Base-by-base conservation (phyloP, 2,888 invertebrate species). In the Teleogryllus oceanicus region DNA sequence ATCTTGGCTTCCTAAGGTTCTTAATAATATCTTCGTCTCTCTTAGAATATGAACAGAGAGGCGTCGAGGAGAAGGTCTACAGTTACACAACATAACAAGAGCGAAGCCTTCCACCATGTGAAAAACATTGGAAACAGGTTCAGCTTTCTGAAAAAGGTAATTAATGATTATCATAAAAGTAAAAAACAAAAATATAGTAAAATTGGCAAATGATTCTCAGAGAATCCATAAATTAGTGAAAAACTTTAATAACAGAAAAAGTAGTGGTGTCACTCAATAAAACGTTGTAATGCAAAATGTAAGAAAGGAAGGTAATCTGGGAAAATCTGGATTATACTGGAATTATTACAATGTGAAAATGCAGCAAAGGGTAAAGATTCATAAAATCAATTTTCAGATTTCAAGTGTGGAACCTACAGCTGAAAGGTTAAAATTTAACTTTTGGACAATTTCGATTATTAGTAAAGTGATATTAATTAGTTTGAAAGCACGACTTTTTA, bases 51-150 rank as follows among this genome's bases (percentile, higher is more conserved):
- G 94, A 5, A 97, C 95, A 1, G 97, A 96, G 74, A 98, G 88
- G 84, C 97, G 92, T 74, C 98, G 90, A 18, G 97, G 94, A 83
- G 95, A 94, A 0, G 94, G 91, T 76, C 97, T 92, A 87, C 96
- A 95, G 87, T 97, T 97, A 86, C 99, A 99, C 79, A 99, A 90
- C 93, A 98, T 94, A 2, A 98, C 96, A 49, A 99, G 89, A 0
- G 96, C 97, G 82, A 98, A 92, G 0, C 98, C 99, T 88, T 99
- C 99, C 0, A 97, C 95, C 79, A 95, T 92, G 85, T 97, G 94
- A 80, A 99, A 90, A 0, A 97, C 96, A 5, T 92, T 92, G 0
- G 91, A 90, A 20, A 93, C 87, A 0, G 94, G 91, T 84, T 94
- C 93, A 76, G 82, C 78, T 86, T 92, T 92, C 82, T 89, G 87